Evolutionary conservation across 2,113 vertebrate species (phyloP).

Genomic region (Clarias gariepinus): DNA sequence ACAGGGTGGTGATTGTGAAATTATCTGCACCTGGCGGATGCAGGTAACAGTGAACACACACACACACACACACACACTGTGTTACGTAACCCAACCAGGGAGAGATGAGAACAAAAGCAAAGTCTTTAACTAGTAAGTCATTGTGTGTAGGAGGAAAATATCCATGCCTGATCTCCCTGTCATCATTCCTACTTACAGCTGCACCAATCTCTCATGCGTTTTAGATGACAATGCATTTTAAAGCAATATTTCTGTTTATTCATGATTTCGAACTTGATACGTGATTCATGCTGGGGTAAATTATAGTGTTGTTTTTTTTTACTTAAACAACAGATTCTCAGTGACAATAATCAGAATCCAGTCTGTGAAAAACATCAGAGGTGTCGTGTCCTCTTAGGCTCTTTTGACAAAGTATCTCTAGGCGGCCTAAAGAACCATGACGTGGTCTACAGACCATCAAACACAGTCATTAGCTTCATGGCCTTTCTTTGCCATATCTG

Average conservation of each 20-base stretch:
- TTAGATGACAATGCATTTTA: background rate
- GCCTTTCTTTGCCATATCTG: background rate
- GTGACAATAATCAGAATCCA: background rate
- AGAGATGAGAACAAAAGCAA: conserved; percentile 33
- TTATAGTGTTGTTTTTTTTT: background rate
- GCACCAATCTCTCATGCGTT: background rate
- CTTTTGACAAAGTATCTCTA: conserved; percentile 16
- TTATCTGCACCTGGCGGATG: conserved; percentile 50
- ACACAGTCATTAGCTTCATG: conserved; percentile 3
- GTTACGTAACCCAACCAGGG: conserved; percentile 40
- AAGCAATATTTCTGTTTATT: background rate
- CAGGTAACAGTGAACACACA: conserved; percentile 32
- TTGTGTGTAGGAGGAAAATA: conserved; percentile 29
- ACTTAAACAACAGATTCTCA: background rate
- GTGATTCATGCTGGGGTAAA: background rate
- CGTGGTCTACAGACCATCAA: conserved; percentile 12
- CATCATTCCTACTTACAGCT: conserved; percentile 4
- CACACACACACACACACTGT: conserved; percentile 10
- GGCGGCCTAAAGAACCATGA: conserved; percentile 4
- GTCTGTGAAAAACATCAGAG: background rate
- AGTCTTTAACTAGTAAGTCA: conserved; percentile 39
- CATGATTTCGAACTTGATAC: background rate
- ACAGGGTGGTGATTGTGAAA: conserved; percentile 34
- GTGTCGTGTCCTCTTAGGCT: background rate
- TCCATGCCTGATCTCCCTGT: background rate